Conservation (phyloP, 2,797 vertebrate genomes). For the Gallinago solitaria region DNA sequence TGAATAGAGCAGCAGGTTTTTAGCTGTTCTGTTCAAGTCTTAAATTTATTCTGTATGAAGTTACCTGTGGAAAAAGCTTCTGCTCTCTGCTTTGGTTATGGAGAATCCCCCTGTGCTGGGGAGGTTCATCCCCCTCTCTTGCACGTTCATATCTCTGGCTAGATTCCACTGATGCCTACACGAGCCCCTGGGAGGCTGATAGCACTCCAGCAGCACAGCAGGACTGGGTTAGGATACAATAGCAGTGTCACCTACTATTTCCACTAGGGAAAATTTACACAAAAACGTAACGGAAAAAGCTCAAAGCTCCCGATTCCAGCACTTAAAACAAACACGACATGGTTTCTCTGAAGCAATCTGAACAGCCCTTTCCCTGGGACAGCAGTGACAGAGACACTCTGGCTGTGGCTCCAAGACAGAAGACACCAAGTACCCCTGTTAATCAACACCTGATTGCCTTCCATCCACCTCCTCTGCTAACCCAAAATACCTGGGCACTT, state of each 20-base stretch:
- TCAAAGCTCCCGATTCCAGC: neutral
- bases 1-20: neutral
- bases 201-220: neutral
- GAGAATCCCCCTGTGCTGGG: neutral
- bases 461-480: neutral
- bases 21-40: neutral
- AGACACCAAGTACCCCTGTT: neutral
- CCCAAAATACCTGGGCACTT: neutral
- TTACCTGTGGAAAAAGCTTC: neutral
- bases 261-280: neutral
- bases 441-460: neutral
- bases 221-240: neutral
- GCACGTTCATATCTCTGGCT: neutral
- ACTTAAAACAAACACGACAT: neutral
- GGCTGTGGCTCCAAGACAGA: neutral
- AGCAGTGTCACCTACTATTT: fast-evolving
- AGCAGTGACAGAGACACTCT: neutral
- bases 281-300: neutral
- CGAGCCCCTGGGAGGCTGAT: neutral
- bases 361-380: neutral
- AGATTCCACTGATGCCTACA: neutral
- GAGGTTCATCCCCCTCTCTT: neutral
- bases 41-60: neutral
- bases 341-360: neutral
- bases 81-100: neutral